Conservation (phyloP, 2,113 vertebrate species). For the Hippocampus barbouri region DNA sequence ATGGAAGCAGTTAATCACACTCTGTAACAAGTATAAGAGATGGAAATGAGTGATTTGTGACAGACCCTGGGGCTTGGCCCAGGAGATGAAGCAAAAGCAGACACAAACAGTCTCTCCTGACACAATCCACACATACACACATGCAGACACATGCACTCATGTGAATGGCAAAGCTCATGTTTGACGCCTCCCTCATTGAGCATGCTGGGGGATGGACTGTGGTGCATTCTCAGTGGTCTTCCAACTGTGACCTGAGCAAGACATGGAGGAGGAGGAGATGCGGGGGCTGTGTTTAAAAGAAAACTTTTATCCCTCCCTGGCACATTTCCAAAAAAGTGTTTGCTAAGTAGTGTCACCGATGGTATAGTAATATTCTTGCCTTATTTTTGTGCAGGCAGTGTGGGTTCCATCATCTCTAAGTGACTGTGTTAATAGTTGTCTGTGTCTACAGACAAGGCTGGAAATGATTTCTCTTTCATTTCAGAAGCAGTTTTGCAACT, state of each 20-base stretch:
- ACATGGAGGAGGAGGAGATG: constrained; percentile 33
- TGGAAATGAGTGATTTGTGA: constrained; percentile 17
- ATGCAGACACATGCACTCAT: constrained; percentile 30
- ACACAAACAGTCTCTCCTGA: constrained; percentile 11
- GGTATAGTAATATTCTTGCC: neutral
- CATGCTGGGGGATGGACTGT: constrained; percentile 26
- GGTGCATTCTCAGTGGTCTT: constrained; percentile 44
- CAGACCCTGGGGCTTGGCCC: neutral
- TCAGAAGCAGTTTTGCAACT: no score
- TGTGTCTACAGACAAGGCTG: neutral
- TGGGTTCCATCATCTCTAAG: neutral
- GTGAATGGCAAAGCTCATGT: constrained; percentile 36
- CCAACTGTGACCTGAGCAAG: constrained; percentile 53
- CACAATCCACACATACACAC: neutral
- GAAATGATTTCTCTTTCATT: no score
- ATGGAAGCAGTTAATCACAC: constrained; percentile 29
- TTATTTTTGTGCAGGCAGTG: neutral
- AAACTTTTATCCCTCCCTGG: constrained; percentile 7
- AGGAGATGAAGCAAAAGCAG: constrained; percentile 8
- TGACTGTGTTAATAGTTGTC: neutral
- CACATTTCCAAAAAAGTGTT: neutral
- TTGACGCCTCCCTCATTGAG: constrained; percentile 41
- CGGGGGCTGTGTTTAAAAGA: constrained; percentile 18
- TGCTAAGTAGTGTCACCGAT: neutral
- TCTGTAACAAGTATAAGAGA: constrained; percentile 11